Conservation (phyloP, 2,888 invertebrate species). For the Unio delphinus region DNA sequence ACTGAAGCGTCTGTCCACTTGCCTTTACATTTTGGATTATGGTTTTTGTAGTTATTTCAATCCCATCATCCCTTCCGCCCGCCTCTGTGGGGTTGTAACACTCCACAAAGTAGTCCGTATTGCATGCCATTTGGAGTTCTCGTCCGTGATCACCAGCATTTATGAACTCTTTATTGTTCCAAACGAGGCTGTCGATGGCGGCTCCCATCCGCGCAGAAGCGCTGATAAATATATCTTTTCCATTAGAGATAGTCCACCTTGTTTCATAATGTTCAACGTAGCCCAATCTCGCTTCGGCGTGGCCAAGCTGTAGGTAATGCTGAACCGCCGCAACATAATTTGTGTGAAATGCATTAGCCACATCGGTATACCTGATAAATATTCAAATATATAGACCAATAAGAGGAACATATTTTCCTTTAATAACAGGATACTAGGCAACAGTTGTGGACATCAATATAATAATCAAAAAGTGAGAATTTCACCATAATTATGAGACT, state of each 20-base stretch:
- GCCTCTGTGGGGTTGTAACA: slow-evolving; percentile 46
- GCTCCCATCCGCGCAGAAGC: slow-evolving; percentile 35
- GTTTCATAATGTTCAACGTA: slow-evolving; percentile 16
- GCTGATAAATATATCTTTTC: slow-evolving; percentile 26
- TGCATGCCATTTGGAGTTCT: slow-evolving; percentile 39
- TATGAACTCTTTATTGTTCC: slow-evolving; percentile 36
- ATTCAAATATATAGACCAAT: not conserved
- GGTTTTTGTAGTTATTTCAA: slow-evolving; percentile 18
- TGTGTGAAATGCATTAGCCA: slow-evolving; percentile 22
- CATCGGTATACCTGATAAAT: slow-evolving; percentile 28
- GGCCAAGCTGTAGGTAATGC: slow-evolving; percentile 27
- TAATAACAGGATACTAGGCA: too few relatives aligned
- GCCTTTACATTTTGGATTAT: slow-evolving; percentile 21
- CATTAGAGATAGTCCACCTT: slow-evolving; percentile 32
- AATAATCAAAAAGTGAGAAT: too few relatives aligned
- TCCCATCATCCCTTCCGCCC: slow-evolving; percentile 28
- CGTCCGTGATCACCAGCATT: slow-evolving; percentile 38
- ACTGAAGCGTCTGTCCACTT: slow-evolving; percentile 15
- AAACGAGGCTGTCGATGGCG: slow-evolving; percentile 40
- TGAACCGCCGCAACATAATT: slow-evolving; percentile 31
- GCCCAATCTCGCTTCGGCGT: slow-evolving; percentile 28
- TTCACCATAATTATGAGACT: too few relatives aligned
- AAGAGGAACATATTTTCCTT: too few relatives aligned
- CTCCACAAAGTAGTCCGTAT: slow-evolving; percentile 27
- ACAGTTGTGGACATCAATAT: too few relatives aligned